phyloP scores from a whole-genome alignment of 2,113 vertebrate genomes.

The Speoplatyrhinus poulsoni region DNA sequence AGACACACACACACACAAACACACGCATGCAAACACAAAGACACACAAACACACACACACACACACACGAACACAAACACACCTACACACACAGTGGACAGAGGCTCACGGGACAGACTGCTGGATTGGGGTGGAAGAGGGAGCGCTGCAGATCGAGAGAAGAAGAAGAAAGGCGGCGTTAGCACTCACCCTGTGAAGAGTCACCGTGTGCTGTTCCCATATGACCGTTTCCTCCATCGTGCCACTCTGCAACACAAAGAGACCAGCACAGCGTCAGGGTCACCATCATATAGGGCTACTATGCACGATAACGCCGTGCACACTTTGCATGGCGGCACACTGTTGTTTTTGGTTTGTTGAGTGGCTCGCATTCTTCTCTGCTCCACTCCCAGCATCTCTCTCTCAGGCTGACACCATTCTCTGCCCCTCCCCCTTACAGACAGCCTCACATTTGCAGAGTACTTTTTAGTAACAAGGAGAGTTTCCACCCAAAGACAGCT shows the following conservation, averaged over 20 bases:
- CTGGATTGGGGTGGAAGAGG: slow-evolving; percentile 15
- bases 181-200: slow-evolving; percentile 95
- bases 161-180: slow-evolving; percentile 45
- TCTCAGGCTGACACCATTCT: too few relatives aligned
- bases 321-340: background rate
- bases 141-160: slow-evolving; percentile 2
- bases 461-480: background rate
- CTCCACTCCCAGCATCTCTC: too few relatives aligned
- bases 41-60: too few relatives aligned
- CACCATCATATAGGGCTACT: background rate
- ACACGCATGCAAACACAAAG: too few relatives aligned
- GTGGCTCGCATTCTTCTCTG: too few relatives aligned
- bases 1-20: too few relatives aligned
- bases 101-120: slow-evolving; percentile 8
- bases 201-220: slow-evolving; percentile 99
- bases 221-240: slow-evolving; percentile 99
- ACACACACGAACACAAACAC: slow-evolving; percentile 8
- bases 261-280: slow-evolving; percentile 19
- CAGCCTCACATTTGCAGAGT: background rate
- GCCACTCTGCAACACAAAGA: slow-evolving; percentile 82
- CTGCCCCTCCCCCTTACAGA: background rate
- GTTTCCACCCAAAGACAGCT: background rate
- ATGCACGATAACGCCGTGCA: background rate
- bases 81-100: slow-evolving; percentile 7
- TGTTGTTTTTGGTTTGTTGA: too few relatives aligned